Base-by-base conservation (phyloP, 1,140 invertebrate genomes). In the Bombyx mori region DNA sequence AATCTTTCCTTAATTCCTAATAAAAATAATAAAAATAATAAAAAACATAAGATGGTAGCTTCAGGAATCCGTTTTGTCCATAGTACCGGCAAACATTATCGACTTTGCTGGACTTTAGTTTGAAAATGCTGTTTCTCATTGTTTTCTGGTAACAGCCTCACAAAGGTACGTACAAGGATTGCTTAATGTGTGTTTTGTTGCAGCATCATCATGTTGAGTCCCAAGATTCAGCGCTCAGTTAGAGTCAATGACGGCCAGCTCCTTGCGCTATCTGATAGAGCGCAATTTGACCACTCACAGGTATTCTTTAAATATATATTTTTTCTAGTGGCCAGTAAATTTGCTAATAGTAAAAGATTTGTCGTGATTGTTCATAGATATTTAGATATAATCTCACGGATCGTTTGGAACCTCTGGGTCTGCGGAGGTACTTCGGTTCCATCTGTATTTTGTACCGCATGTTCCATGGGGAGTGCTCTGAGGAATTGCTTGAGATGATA, bases 171-270 rank as follows among this genome's bases (percentile, higher is more conserved):
- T n/a, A 8, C n/a, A 8, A 44, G n/a, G 45, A 1, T 8, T 54
- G 42, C 42, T 44, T n/a, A 35, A 8, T 55, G 45, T 8, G 2
- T n/a, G 42, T 8, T 8, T 52, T 42, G 12, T 44, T 54, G 45
- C 45, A 45, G 8, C 0, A 12, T 26, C 8, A 44, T 52, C 26
- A 94, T 94, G 92, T 84, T 94, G 62, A 94, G 93, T 75, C 93
- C 94, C 7, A 94, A 94, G 79, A 95, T 96, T 91, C 94, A 96
- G 89, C 91, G 94, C 56, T 91, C 92, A 9, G 91, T 97, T 46
- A 90, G 95, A 44, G 92, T 97, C 12, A 95, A 95, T 79, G 94
- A 96, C 67, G 90, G 90, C 49, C 94, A 95, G 77, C 89, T 98
- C 46, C 79, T 96, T 12, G 95, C 95, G 89, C 88, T 98, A 45